These are phyloP conservation scores for Falco concolor DNA, from an alignment of 2,797 vertebrate species.

Conservation along the genomic window DNA sequence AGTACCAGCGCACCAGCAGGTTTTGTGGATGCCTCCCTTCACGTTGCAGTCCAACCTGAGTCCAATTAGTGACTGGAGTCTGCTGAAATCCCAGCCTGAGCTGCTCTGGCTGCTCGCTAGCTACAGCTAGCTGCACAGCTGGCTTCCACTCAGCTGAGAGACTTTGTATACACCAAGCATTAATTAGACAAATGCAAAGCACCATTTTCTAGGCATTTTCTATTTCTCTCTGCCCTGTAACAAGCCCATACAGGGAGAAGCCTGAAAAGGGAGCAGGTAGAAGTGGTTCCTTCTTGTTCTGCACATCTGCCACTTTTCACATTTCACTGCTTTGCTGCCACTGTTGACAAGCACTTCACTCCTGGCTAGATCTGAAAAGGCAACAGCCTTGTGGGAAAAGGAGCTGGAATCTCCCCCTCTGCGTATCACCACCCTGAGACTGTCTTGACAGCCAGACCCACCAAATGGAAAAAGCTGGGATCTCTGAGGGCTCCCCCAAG, in stretches of 20 bases:
- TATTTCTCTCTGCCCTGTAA: background rate
- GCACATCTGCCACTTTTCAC: background rate
- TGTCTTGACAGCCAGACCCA: background rate
- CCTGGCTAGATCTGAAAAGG: background rate
- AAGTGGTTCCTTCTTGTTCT: background rate
- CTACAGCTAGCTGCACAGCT: background rate
- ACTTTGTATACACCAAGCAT: slow-evolving; percentile 23
- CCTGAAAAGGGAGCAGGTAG: slow-evolving; percentile 6
- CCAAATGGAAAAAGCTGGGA: background rate
- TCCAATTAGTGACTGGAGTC: background rate
- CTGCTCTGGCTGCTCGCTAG: background rate
- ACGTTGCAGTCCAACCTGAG: background rate
- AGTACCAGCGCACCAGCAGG: background rate
- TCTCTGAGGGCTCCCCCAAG: background rate
- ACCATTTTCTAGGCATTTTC: background rate
- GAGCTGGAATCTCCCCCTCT: background rate
- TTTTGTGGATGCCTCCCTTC: background rate
- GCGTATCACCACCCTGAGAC: background rate
- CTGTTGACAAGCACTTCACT: background rate
- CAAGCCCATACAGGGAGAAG: background rate
- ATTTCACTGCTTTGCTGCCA: background rate
- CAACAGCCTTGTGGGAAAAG: background rate
- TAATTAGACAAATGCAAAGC: slow-evolving; percentile 30
- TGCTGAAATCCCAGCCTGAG: slow-evolving; percentile 17
- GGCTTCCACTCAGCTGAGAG: slow-evolving; percentile 5